phyloP scores from a whole-genome alignment of 2,797 vertebrate species.

The Periparus ater region DNA sequence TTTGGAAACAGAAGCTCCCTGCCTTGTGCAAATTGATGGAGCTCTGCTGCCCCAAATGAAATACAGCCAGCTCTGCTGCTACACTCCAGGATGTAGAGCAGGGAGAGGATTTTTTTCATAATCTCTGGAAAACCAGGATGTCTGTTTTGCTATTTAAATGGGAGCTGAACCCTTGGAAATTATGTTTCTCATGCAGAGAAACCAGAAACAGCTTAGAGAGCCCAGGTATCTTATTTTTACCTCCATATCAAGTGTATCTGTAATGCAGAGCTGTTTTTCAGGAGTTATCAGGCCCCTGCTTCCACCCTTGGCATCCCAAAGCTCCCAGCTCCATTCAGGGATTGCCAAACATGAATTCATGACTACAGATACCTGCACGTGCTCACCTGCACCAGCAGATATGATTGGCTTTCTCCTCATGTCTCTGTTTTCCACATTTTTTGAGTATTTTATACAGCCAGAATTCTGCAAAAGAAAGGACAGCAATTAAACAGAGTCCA shows the following conservation, averaged over 20 bases:
- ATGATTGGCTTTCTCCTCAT: background rate
- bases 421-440: background rate
- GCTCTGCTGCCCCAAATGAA: conserved; percentile 32
- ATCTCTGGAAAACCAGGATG: background rate
- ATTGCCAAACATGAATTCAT: background rate
- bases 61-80: background rate
- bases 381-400: background rate
- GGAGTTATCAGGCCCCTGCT: background rate
- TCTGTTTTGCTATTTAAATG: background rate
- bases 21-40: conserved; percentile 22
- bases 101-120: background rate
- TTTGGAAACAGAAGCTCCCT: conserved; percentile 64
- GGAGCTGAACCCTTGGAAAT: background rate
- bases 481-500: background rate
- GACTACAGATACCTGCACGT: fast-evolving
- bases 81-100: background rate
- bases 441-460: background rate
- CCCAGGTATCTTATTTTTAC: background rate
- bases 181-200: background rate
- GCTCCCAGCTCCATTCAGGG: background rate
- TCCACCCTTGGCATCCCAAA: background rate
- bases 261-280: background rate
- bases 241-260: background rate
- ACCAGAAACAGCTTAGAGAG: background rate
- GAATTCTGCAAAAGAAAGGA: background rate